Percentiles rank a stretch among this genome's conserved stretches.
Evolutionary conservation across 2,797 vertebrate species (phyloP).

Genomic region (Cryptoblepharus egeriae): DNA sequence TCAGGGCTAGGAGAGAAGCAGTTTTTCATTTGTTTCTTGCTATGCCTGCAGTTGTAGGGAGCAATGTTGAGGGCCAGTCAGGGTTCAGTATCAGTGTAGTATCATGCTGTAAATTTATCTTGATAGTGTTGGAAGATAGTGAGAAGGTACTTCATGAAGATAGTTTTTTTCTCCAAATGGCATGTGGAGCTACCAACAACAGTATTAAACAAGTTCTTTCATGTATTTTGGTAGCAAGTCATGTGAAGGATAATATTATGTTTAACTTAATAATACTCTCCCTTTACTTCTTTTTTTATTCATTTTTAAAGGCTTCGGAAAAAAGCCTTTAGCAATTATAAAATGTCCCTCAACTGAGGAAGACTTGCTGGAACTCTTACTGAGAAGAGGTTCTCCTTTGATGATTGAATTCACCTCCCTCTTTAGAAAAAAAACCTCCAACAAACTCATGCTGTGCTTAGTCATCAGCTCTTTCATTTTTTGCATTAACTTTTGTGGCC

Average conservation of each 20-base stretch:
- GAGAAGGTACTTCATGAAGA: conserved; percentile 32
- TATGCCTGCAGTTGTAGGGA: no score
- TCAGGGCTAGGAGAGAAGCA: no score
- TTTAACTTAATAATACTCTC: not conserved
- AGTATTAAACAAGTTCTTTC: not conserved
- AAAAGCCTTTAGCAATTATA: not conserved
- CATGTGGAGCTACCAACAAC: not conserved
- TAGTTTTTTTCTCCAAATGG: conserved; percentile 34
- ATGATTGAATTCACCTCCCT: not conserved
- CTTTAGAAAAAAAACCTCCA: not conserved
- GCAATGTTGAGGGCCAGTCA: no score
- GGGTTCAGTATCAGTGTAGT: no score
- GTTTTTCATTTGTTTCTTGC: no score
- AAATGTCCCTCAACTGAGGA: not conserved
- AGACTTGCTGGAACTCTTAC: not conserved
- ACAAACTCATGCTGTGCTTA: not conserved
- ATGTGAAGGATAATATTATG: not conserved
- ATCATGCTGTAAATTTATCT: no score
- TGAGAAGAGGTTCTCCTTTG: conserved; percentile 28
- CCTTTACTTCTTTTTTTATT: not conserved
- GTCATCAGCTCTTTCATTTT: not conserved
- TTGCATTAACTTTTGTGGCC: conserved; percentile 7
- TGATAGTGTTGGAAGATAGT: no score
- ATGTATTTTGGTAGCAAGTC: not conserved
- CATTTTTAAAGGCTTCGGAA: not conserved